phyloP scores from a whole-genome alignment of 2,797 vertebrate genomes.

The Pitangus sulphuratus region DNA sequence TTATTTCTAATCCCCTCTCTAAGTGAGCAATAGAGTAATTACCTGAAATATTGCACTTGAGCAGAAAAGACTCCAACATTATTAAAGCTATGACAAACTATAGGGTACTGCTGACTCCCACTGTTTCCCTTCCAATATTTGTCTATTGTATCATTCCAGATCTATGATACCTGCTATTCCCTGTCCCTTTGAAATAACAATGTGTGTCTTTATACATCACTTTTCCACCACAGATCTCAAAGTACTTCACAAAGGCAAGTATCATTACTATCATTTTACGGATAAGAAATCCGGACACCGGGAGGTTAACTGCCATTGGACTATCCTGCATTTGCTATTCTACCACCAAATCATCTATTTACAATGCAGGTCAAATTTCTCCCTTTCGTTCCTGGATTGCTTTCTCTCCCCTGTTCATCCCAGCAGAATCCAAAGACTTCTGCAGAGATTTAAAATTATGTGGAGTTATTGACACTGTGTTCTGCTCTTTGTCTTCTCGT shows the following conservation, averaged over 20 bases:
- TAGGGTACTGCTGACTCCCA: not conserved
- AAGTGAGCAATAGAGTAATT: not conserved
- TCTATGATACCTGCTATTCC: not conserved
- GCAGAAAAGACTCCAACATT: not conserved
- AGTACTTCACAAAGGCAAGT: not conserved
- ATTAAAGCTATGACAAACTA: not conserved
- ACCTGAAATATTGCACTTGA: not conserved
- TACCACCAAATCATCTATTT: not conserved
- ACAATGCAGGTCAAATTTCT: not conserved
- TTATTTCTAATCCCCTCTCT: not conserved
- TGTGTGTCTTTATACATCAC: not conserved
- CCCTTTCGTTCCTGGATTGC: not conserved
- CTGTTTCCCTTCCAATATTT: not conserved
- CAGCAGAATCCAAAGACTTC: not conserved
- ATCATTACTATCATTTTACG: not conserved
- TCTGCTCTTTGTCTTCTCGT: slow-evolving; percentile 41
- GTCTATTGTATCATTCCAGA: not conserved
- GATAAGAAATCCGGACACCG: not conserved
- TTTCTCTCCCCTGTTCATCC: not conserved
- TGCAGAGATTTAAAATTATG: slow-evolving; percentile 35
- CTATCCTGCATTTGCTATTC: not conserved
- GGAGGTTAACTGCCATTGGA: not conserved
- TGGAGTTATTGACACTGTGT: slow-evolving; percentile 41
- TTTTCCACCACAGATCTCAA: not conserved
- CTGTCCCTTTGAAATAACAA: slow-evolving; percentile 27